Percentiles rank a stretch among this genome's conserved stretches.
Evolutionary conservation across 2,797 vertebrate species (phyloP).

Genomic region (Microchirus variegatus): DNA sequence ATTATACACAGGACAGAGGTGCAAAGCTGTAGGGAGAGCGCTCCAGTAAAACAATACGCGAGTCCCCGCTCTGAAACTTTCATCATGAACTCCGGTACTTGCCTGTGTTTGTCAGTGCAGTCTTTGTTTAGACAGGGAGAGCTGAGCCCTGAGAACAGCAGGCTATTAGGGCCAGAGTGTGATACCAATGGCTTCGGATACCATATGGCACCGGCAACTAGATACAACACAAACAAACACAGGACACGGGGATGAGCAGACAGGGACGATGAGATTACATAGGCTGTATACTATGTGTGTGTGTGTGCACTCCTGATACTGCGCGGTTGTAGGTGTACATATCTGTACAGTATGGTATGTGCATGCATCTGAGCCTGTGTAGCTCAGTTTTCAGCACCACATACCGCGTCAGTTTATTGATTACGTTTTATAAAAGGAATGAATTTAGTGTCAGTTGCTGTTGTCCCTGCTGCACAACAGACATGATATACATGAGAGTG

Average conservation of each 20-base stretch:
- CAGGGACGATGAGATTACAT: slow-evolving; percentile 63
- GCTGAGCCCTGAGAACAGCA: slow-evolving; percentile 75
- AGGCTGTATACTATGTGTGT: slow-evolving; percentile 7
- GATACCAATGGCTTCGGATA: slow-evolving; percentile 59
- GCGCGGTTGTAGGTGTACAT: slow-evolving; percentile 3
- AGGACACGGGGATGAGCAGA: slow-evolving; percentile 53
- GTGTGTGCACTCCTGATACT: slow-evolving; percentile 6
- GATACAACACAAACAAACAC: slow-evolving; percentile 77
- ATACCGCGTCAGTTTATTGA: slow-evolving; percentile 5
- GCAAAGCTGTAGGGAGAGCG: slow-evolving; percentile 31
- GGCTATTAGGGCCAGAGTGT: slow-evolving; percentile 68
- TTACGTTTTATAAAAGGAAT: background rate
- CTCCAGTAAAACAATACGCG: slow-evolving; percentile 50
- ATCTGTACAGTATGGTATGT: slow-evolving; percentile 2
- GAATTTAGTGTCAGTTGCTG: background rate
- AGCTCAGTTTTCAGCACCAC: slow-evolving; percentile 5
- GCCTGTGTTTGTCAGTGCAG: slow-evolving; percentile 57
- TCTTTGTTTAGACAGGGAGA: slow-evolving; percentile 73
- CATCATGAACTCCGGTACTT: slow-evolving; percentile 38
- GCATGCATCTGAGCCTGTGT: slow-evolving; percentile 10
- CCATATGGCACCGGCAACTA: slow-evolving; percentile 73
- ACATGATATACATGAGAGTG: slow-evolving; percentile 17
- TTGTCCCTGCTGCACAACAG: background rate
- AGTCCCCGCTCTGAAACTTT: slow-evolving; percentile 52
- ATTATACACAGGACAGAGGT: slow-evolving; percentile 6